Percentiles rank a stretch among this genome's conserved stretches.
Evolutionary conservation across 1,140 invertebrate species (phyloP).

Genomic region (Conus ventricosus): DNA sequence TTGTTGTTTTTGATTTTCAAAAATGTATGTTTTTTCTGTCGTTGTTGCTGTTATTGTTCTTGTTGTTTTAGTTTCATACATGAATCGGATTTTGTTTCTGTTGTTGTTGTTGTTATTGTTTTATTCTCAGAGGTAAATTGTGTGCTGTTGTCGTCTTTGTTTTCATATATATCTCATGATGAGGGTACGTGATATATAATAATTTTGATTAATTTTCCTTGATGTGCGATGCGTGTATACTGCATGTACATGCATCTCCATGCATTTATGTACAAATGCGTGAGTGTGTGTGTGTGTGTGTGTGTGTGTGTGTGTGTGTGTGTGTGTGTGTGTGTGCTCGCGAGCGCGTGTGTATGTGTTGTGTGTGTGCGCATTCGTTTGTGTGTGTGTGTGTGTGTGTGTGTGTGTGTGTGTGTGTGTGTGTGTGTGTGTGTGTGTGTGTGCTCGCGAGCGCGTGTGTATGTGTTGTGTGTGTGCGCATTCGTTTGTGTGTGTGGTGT

Average conservation of each 20-base stretch:
- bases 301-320: neutral
- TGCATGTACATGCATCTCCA: neutral
- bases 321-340: neutral
- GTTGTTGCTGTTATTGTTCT: too few species aligned
- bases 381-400: constrained; percentile 10
- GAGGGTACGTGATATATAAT: too few species aligned
- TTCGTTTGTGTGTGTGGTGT: too few species aligned
- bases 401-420: neutral
- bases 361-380: neutral
- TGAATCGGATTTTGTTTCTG: too few species aligned
- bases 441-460: neutral
- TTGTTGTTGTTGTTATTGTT: too few species aligned
- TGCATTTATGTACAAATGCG: neutral
- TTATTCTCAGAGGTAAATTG: too few species aligned
- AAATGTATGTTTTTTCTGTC: too few species aligned
- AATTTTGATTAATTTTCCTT: neutral
- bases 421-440: neutral
- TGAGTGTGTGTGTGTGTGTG: neutral
- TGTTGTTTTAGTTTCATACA: too few species aligned
- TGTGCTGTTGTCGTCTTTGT: too few species aligned
- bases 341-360: constrained; percentile 5
- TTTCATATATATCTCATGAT: too few species aligned
- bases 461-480: constrained; percentile 4
- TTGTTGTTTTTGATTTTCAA: too few species aligned
- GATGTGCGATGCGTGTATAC: too few species aligned